Evolutionary conservation across 2,797 vertebrate species (phyloP), one percentile per base, ranked within the genome.

Genomic region (Arnoldichthys spilopterus): DNA sequence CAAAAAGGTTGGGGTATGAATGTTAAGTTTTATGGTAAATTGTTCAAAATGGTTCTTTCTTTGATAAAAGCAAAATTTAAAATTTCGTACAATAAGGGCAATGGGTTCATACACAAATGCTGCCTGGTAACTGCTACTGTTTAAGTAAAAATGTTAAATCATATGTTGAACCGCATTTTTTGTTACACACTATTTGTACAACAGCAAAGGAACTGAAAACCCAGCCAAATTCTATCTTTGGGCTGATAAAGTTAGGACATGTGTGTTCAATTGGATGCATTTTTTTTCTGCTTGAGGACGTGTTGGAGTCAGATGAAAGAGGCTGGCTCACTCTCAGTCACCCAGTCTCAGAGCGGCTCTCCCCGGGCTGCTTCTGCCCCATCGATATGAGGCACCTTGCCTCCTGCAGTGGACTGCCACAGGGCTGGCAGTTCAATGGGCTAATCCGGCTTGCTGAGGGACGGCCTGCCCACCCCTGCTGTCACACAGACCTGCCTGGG

Each of bases 401-500:
- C 49, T 82, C 74, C 56, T 73, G 67, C 51, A 26, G 66, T 30
- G 75, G 73, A 82, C 78, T 91, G 88, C 90, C 78, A 86, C 85
- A 83, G 87, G 86, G 90, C 88, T 92, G 92, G 92, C 92, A 94
- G 91, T 88, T 91, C 87, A 89, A 78, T 83, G 88, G 86, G 85
- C 89, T 93, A 94, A 90, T 90, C 88, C 91, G 76, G 72, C 72
- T 82, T 80, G 77, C 86, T 89, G 86, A 90, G 87, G 92, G 88
- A 90, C 84, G 83, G 80, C 73, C 83, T 91, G 83, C 89, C 90
- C 85, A 89, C 91, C 91, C 89, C 89, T 86, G 82, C 86, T 92
- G 91, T 91, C 92, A 90, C 84, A 81, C 80, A 71, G 85, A 90
- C 91, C 92, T 88, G 91, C 89, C 90, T 93, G 88, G 86, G 84